These are phyloP conservation scores for Anguilla obscura DNA, from an alignment of 2,797 vertebrate species.

Conservation along the genomic window DNA sequence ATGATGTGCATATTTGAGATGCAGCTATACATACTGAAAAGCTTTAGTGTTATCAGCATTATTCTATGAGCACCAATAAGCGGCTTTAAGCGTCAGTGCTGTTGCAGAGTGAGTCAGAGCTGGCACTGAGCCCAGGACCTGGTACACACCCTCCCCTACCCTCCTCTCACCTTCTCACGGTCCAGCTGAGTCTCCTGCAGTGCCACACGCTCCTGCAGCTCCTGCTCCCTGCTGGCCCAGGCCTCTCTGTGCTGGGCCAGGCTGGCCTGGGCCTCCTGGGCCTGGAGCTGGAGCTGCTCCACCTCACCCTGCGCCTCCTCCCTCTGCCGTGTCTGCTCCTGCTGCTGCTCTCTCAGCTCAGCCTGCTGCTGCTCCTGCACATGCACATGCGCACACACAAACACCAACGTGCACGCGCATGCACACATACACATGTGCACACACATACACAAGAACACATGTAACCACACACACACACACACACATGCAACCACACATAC, in stretches of 20 bases:
- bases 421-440: not conserved
- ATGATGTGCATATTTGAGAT: not conserved
- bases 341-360: slow-evolving; percentile 50
- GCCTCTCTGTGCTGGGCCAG: slow-evolving; percentile 56
- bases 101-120: not conserved
- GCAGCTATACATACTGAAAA: not conserved
- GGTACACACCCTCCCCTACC: not conserved
- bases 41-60: not conserved
- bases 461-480: slow-evolving; percentile 2
- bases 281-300: slow-evolving; percentile 44
- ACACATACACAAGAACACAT: not conserved
- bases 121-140: not conserved
- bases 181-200: slow-evolving; percentile 60
- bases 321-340: slow-evolving; percentile 50
- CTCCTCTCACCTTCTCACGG: slow-evolving; percentile 61
- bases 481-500: not conserved
- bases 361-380: slow-evolving; percentile 61
- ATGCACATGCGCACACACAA: slow-evolving; percentile 9
- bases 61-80: not conserved
- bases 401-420: not conserved
- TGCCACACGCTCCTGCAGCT: slow-evolving; percentile 56
- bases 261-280: slow-evolving; percentile 51
- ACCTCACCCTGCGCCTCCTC: slow-evolving; percentile 52
- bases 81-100: not conserved
- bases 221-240: slow-evolving; percentile 56